Base-by-base conservation (phyloP, 2,797 vertebrate species). In the Cetoscarus ocellatus region DNA sequence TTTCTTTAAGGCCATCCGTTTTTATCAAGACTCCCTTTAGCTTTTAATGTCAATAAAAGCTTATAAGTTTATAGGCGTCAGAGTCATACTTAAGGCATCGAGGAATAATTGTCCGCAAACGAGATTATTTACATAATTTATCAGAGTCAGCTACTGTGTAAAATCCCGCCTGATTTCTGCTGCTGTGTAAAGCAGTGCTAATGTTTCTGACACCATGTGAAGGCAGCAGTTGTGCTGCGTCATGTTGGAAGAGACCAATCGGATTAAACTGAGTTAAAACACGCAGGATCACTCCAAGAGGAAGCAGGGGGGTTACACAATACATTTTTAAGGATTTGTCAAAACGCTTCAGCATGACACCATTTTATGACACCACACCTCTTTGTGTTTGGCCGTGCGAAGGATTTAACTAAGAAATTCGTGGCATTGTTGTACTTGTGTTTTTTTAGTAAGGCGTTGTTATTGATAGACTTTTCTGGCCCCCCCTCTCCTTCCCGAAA, bases 171-270 rank as follows among this genome's bases (percentile, higher is more conserved):
- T 2, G 35, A 3, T 2, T 54, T 8, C 7, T 34, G 40, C 19
- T 39, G 72, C 77, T 75, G 67, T 74, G 48, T 53, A 62, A 62
- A 71, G 3, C 12, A 8, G 36, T 34, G 2, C 0, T 61, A 1
- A 19, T 64, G 58, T 82, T 62, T 77, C 86, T 76, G 67, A 82
- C 69, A 34, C 40, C 78, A 74, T 0, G 34, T 81, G 77, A 91
- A 90, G 42, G 83, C 80, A 80, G 14, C 88, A 84, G 39, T 1
- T 2, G n/a, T 43, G 42, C 59, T 53, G 62, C 93, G 93, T 94
- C 92, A 94, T 75, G 47, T 44, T 65, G 63, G 72, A 74, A 85
- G 44, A 81, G 76, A 92, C 93, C 93, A 94, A 94, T 94, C 74
- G 85, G 88, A 92, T 93, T 92, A 92, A 92, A 94, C 44, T 67